phyloP scores from a whole-genome alignment of 1,140 invertebrate species.

The Calliopsis andreniformis region DNA sequence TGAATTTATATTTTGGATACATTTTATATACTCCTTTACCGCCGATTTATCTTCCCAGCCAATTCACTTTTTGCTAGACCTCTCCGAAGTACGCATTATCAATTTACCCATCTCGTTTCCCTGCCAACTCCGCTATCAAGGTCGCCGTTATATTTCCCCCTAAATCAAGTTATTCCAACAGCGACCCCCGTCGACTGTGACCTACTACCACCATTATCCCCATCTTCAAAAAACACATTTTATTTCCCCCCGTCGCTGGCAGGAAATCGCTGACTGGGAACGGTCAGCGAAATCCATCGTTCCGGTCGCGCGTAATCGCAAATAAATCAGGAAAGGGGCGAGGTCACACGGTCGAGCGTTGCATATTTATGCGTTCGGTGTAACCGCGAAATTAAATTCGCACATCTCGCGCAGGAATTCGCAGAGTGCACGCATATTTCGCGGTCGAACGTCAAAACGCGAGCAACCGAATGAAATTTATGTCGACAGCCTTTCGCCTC shows the following conservation, averaged over 20 bases:
- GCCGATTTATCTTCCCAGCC: no score
- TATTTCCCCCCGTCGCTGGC: background rate
- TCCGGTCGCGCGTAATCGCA: conserved; percentile 64
- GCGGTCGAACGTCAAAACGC: conserved; percentile 37
- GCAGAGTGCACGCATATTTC: conserved; percentile 14
- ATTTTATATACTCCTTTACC: no score
- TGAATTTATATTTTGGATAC: no score
- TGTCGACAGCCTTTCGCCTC: background rate
- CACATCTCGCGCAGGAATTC: conserved; percentile 60
- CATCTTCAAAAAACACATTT: background rate
- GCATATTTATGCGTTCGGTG: conserved; percentile 71
- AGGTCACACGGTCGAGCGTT: conserved; percentile 59
- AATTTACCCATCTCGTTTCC: no score
- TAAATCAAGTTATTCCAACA: background rate
- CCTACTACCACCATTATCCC: background rate
- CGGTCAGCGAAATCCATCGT: conserved; percentile 54
- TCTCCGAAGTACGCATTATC: no score
- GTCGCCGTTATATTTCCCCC: no score
- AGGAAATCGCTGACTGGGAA: conserved; percentile 40
- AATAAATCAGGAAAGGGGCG: conserved; percentile 67
- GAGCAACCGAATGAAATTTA: conserved; percentile 33
- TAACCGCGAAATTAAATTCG: conserved; percentile 74
- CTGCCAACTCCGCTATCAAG: no score
- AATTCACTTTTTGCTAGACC: no score
- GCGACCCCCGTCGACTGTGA: no score